phyloP scores from a whole-genome alignment of 1,140 invertebrate species.

The Whitmania pigra region DNA sequence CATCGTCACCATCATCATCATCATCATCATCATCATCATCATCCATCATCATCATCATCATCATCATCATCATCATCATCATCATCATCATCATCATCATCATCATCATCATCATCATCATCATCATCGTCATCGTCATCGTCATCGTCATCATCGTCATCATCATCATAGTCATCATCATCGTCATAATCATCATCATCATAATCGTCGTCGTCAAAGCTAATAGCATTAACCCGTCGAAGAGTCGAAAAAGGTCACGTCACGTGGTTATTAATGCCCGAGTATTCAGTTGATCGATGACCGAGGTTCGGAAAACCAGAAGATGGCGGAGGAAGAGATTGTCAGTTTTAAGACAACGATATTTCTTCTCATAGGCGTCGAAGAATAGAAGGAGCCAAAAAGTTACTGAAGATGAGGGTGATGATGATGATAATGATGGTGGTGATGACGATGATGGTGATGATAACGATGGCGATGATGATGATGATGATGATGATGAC shows the following conservation, averaged over 20 bases:
- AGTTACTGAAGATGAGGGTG: not conserved
- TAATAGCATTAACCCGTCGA: not conserved
- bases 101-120: too few species aligned
- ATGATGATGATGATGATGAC: not conserved
- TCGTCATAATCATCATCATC: not conserved
- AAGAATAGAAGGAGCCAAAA: not conserved
- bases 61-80: conserved; percentile 15
- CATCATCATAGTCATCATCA: not conserved
- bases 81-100: not conserved
- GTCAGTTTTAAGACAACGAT: too few species aligned
- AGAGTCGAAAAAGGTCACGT: too few species aligned
- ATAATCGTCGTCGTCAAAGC: not conserved
- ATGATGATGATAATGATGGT: not conserved
- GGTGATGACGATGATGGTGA: not conserved
- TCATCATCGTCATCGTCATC: too few species aligned
- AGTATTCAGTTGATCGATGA: too few species aligned
- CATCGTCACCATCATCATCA: not conserved
- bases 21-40: not conserved
- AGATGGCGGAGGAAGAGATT: too few species aligned
- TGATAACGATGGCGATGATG: not conserved
- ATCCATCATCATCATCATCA: conserved; percentile 18
- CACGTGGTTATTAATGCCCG: too few species aligned
- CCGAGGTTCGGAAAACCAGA: too few species aligned
- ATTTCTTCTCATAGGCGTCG: not conserved
- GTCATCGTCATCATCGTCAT: too few species aligned